These are phyloP conservation scores for Teleopsis dalmanni DNA, from an alignment of 1,140 invertebrate species.

Conservation along the genomic window DNA sequence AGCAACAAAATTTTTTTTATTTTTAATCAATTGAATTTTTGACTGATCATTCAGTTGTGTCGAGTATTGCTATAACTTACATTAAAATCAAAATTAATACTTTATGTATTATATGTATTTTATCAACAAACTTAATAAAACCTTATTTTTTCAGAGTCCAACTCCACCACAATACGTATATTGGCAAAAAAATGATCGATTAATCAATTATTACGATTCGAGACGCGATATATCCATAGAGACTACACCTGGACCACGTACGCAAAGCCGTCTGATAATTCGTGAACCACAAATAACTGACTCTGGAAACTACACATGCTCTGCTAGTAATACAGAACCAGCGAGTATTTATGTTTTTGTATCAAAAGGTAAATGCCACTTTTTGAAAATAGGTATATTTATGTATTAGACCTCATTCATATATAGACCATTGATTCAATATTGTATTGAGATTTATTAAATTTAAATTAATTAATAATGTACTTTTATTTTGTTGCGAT, in stretches of 20 bases:
- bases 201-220: constrained; percentile 86
- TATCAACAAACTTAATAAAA: background rate
- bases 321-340: constrained; percentile 79
- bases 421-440: background rate
- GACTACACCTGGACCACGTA: constrained; percentile 73
- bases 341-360: constrained; percentile 85
- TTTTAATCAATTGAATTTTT: too few species aligned
- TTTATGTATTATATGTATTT: too few species aligned
- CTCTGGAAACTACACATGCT: constrained; percentile 87
- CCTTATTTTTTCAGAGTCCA: constrained; percentile 60
- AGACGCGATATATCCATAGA: constrained; percentile 77
- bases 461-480: background rate
- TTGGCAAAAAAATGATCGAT: constrained; percentile 85
- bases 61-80: too few species aligned
- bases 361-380: constrained; percentile 64
- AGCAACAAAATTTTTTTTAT: too few species aligned
- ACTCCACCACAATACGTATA: constrained; percentile 83
- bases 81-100: too few species aligned
- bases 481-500: background rate
- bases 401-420: background rate
- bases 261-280: constrained; percentile 75
- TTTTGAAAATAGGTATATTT: background rate
- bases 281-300: constrained; percentile 74
- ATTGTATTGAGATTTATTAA: background rate
- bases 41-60: too few species aligned